Evolutionary conservation across 2,113 vertebrate species (phyloP).

Genomic region (Sinosuthora webbiana): DNA sequence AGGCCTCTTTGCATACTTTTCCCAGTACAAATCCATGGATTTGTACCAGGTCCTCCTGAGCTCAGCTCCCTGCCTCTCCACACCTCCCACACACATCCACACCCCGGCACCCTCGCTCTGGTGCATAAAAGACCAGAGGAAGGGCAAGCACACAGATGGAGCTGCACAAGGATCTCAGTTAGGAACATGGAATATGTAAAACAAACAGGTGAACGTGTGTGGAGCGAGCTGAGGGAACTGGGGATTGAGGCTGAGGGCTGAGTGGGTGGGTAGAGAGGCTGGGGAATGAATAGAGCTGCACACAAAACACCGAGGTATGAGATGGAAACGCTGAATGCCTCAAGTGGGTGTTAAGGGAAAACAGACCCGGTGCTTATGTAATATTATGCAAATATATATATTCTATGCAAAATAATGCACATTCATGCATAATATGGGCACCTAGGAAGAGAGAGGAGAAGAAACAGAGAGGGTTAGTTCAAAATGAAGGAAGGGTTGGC

Average conservation of each 20-base stretch:
- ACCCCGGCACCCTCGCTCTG: background rate
- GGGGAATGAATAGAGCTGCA: conserved; percentile 33
- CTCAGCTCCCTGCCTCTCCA: background rate
- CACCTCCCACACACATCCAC: background rate
- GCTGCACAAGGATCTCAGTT: background rate
- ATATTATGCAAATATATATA: conserved; percentile 45
- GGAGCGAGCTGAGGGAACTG: background rate
- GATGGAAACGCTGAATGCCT: conserved; percentile 42
- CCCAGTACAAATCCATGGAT: background rate
- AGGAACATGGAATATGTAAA: background rate
- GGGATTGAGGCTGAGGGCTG: conserved; percentile 4
- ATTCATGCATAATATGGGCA: background rate
- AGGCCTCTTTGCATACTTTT: background rate
- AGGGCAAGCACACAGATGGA: background rate
- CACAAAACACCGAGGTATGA: background rate
- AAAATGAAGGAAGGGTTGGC: background rate
- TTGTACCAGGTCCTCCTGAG: background rate
- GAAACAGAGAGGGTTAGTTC: background rate
- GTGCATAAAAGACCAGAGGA: background rate
- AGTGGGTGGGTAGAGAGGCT: conserved; percentile 28
- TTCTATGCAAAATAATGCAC: conserved; percentile 39
- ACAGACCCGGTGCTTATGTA: conserved; percentile 20
- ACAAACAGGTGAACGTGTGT: background rate
- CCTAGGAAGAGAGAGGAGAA: background rate
- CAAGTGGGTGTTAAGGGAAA: conserved; percentile 35